phyloP scores from a whole-genome alignment of 2,113 vertebrate species.

The Myotis yumanensis region DNA sequence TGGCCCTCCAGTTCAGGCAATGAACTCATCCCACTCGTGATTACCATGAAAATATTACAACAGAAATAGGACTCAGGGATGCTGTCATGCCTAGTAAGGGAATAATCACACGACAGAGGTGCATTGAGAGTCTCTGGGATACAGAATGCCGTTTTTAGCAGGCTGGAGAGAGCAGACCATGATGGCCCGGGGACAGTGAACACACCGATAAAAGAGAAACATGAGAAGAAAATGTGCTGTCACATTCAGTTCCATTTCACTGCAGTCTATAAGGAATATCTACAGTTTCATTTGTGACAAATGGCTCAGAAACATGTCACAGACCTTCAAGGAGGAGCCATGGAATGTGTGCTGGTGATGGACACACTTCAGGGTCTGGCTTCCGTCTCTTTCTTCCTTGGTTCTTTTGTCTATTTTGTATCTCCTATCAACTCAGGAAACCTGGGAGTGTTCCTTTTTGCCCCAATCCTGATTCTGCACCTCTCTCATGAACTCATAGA shows the following conservation, averaged over 20 bases:
- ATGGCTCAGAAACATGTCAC: not conserved
- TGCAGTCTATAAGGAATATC: not conserved
- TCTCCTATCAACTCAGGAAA: not conserved
- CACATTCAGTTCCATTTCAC: not conserved
- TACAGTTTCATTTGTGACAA: not conserved
- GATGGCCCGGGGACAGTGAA: not conserved
- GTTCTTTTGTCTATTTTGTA: not conserved
- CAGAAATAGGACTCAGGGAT: not conserved
- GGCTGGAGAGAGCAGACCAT: not conserved
- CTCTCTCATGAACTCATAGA: not conserved
- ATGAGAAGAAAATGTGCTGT: not conserved
- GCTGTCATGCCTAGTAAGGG: not conserved
- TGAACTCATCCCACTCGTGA: not conserved
- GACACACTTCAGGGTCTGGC: not conserved
- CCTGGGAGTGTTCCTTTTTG: not conserved
- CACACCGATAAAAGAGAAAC: not conserved
- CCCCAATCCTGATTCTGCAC: fast-evolving
- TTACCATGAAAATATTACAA: not conserved
- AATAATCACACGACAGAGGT: not conserved
- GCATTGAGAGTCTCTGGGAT: not conserved
- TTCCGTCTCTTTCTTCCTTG: not conserved
- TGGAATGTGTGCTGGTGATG: not conserved
- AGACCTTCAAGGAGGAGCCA: not conserved
- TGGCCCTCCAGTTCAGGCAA: not conserved
- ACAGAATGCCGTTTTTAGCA: not conserved